Base-by-base conservation (phyloP, 2,113 vertebrate genomes). In the Grantiella picta region DNA sequence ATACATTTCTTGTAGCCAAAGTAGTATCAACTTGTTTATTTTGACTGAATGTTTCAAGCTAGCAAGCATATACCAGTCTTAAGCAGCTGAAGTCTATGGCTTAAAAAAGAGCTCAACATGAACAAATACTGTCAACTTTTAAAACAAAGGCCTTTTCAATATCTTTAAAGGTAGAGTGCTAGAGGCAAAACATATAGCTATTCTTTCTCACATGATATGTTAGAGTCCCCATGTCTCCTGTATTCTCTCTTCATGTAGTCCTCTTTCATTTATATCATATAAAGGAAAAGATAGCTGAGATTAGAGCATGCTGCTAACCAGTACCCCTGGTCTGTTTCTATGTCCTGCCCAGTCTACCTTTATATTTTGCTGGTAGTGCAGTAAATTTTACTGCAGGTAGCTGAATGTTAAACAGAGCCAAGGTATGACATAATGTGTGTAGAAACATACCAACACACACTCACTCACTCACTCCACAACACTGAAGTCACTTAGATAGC, bases 1-100 rank as follows among this genome's bases (percentile, higher is more conserved):
- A 84, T 35, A 86, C 52, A 90, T 81, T 83, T 91, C 77, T 63
- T 82, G 81, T 83, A 95, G 88, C 89, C 91, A 75, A 86, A 87
- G 76, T 49, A 69, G 23, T 28, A 56, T 77, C 27, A 61, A 78
- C 70, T 89, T 79, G 14, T 85, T 92, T 52, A 59, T 44, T 63
- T 87, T 70, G 35, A 91, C 50, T 54, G n/a, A 90, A 25, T 52
- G 85, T 57, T 89, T 93, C 63, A 95, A 86, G n/a, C 50, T 75
- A 90, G 60, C 76, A 97, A 93, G 76, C 68, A 96, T 11, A 61
- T 7, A 96, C 31, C 57, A 88, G 60, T 86, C 45, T 86, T 64
- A 76, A 92, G 54, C 19, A 90, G 40, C 66, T 90, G 82, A 94
- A 71, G 56, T 12, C 63, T 47, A 53, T 2, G 2, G 54, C 40